Evolutionary conservation across 92 coral and sea anemone species (phyloP), one percentile per base, ranked within the genome.

Genomic region (Bergia puertoricense): DNA sequence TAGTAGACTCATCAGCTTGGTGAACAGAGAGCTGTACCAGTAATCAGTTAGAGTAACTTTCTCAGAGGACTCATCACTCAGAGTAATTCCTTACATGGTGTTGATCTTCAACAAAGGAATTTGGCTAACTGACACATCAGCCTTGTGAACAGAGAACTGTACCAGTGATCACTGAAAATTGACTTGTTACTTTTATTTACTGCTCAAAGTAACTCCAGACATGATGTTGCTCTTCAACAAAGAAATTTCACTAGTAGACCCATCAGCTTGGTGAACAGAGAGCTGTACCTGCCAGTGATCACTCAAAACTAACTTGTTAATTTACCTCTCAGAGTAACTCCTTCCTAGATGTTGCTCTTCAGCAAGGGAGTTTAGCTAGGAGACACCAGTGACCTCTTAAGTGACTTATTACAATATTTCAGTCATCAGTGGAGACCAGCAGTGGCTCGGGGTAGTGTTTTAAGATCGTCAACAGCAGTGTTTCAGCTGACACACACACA

Each of bases 181-280:
- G 4, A 30, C 30, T 30, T 30, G 30, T 30, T 30, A 30, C 30
- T 30, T 30, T 30, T 30, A 30, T 30, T 30, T 30, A 30, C 30
- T 30, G 30, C 30, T 62, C 8, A 62, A 5, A 62, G 69, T 20
- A 57, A 57, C 22, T 57, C 67, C 22, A 14, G 14, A 14, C 67
- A 57, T 0, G 67, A 15, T 57, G 22, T 57, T 7, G 4, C 14
- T 57, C 67, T 57, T 62, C 69, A 62, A 62, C 30, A 4, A 62
- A 20, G 69, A 30, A 18, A 62, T 6, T 62, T 62, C 1, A 0
- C 30, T 3, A 15, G 69, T 5, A 16, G 11, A 50, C 95, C 93
- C 41, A 92, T 94, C 79, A 91, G 94, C 77, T 86, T 86, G 80
- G 99, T 97, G 41, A 95, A 94, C 85, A 92, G 77, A 37, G 68